A percentile compares a stretch with the other conserved stretches of the same genome.
Evolutionary conservation across 2,113 vertebrate genomes (phyloP).

Genomic region (Semnornis frantzii): DNA sequence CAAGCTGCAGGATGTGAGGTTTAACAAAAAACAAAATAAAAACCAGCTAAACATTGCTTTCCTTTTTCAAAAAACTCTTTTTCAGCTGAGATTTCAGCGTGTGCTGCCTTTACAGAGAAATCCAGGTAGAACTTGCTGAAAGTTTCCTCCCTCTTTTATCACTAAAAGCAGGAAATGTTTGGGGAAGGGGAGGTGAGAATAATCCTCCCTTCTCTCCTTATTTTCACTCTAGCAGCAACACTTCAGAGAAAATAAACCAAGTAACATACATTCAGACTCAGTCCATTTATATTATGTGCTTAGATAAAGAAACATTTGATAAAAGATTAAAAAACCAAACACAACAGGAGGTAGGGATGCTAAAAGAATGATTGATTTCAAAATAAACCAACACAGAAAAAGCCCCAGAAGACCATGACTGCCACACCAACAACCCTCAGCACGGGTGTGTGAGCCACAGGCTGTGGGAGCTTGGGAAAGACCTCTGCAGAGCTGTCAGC

Average conservation of each 20-base stretch:
- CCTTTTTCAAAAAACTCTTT: neutral
- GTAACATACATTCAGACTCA: neutral
- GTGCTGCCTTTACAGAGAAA: neutral
- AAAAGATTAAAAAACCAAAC: too few species aligned
- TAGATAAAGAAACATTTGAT: neutral
- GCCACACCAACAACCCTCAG: neutral
- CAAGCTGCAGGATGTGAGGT: neutral
- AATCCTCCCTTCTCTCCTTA: neutral
- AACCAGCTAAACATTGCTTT: neutral
- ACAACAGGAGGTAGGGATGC: neutral
- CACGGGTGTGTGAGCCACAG: fast-evolving
- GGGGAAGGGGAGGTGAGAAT: neutral
- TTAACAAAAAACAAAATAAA: neutral
- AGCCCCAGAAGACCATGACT: neutral
- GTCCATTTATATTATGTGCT: neutral
- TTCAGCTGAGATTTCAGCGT: neutral
- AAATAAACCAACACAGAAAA: neutral
- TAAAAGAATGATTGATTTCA: neutral
- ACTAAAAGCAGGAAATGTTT: neutral
- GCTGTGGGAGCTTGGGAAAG: neutral
- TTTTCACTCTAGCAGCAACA: neutral
- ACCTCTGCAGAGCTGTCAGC: neutral
- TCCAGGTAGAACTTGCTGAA: neutral
- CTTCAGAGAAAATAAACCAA: neutral
- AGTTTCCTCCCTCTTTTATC: neutral